Percentiles rank a stretch among this genome's conserved stretches.
Evolutionary conservation across 1,140 invertebrate species (phyloP).

Genomic region (Pseudomyrmex gracilis): DNA sequence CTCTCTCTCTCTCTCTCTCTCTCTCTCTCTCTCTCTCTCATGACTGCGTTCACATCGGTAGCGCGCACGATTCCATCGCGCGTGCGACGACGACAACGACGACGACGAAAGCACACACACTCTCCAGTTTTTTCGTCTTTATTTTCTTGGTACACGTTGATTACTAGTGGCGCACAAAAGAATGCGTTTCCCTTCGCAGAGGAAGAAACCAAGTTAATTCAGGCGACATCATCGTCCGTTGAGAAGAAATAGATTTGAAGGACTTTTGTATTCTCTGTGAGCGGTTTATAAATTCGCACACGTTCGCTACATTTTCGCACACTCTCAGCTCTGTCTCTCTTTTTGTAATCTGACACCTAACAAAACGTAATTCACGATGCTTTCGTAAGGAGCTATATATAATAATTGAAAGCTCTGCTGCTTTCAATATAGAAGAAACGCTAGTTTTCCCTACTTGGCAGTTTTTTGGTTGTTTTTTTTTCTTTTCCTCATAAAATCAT

Average conservation of each 20-base stretch:
- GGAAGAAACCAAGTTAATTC: not conserved
- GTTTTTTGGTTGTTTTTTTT: conserved; percentile 14
- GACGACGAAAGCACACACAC: not conserved
- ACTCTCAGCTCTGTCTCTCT: not conserved
- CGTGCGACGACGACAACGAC: not conserved
- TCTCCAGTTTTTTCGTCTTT: not conserved
- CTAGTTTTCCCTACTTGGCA: conserved; percentile 28
- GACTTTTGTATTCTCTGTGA: not conserved
- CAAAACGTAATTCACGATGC: conserved; percentile 25
- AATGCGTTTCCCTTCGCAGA: not conserved
- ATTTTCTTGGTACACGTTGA: conserved; percentile 12
- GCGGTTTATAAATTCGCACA: not conserved
- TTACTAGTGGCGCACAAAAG: not conserved
- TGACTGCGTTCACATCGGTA: conserved; percentile 21
- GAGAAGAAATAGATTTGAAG: not conserved
- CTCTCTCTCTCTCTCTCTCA: not conserved
- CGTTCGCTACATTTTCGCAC: not conserved
- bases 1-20: not conserved
- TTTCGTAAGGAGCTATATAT: not conserved
- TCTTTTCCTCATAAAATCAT: not conserved
- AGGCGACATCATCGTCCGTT: not conserved
- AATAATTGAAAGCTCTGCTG: conserved; percentile 4
- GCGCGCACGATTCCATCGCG: conserved; percentile 11
- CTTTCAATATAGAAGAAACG: not conserved
- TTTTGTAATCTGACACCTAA: not conserved